Percentiles rank a stretch among this genome's conserved stretches.
Evolutionary conservation across 2,888 invertebrate species (phyloP).

Genomic region (Apamea epomidion): DNA sequence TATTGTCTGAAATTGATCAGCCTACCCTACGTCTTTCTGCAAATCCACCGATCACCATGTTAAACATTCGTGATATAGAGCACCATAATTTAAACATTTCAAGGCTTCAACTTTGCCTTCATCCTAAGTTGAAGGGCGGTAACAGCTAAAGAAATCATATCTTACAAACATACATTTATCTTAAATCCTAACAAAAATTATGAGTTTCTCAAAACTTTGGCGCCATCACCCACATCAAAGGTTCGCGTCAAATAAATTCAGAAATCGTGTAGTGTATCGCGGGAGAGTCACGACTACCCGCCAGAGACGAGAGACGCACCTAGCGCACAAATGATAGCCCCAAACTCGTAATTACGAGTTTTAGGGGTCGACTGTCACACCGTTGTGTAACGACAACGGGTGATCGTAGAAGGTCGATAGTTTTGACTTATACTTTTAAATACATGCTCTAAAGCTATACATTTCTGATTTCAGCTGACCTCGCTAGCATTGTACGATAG

Average conservation of each 20-base stretch:
- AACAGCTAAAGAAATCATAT: constrained; percentile 32
- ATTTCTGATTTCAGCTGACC: too few relatives aligned
- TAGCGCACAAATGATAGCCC: constrained; percentile 83
- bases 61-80: constrained; percentile 20
- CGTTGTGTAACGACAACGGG: constrained; percentile 50
- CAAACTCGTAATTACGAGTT: constrained; percentile 79
- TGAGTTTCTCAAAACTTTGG: constrained; percentile 60
- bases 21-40: not conserved
- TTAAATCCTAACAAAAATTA: constrained; percentile 56
- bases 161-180: constrained; percentile 62
- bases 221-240: constrained; percentile 62
- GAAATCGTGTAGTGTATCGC: constrained; percentile 76
- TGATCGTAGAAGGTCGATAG: not conserved
- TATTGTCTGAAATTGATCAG: not conserved
- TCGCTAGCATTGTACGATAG: too few relatives aligned
- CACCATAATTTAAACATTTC: constrained; percentile 34
- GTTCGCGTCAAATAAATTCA: constrained; percentile 74
- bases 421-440: not conserved
- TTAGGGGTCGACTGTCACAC: constrained; percentile 69
- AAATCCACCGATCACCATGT: not conserved
- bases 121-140: constrained; percentile 46
- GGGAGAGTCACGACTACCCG: constrained; percentile 79
- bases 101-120: constrained; percentile 15
- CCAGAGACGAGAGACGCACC: constrained; percentile 69
- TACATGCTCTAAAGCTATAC: too few relatives aligned